phyloP scores from a whole-genome alignment of 2,797 vertebrate species.

The Alosa sapidissima region DNA sequence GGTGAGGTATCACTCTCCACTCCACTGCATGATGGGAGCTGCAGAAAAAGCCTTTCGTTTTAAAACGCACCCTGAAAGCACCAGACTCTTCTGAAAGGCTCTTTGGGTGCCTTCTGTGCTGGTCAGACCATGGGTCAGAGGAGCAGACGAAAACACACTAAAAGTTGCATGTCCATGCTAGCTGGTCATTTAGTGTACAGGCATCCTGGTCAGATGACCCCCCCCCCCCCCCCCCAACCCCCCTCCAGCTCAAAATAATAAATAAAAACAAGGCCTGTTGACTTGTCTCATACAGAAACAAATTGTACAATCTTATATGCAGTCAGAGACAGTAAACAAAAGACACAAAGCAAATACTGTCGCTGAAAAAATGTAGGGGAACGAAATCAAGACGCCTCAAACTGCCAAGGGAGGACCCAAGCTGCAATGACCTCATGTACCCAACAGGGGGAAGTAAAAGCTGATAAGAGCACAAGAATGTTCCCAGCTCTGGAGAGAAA shows the following conservation, averaged over 20 bases:
- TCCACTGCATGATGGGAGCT: constrained; percentile 31
- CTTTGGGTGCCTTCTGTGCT: not conserved
- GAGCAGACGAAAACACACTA: not conserved
- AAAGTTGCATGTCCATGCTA: not conserved
- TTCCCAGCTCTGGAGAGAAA: not conserved
- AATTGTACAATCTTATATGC: too few relatives aligned
- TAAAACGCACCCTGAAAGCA: not conserved
- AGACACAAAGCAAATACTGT: not conserved
- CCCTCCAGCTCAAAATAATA: too few relatives aligned
- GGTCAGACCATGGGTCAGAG: not conserved
- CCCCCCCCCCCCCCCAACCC: too few relatives aligned
- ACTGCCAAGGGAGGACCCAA: constrained; percentile 19
- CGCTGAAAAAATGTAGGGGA: not conserved
- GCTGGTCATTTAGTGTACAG: not conserved
- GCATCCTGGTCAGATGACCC: not conserved
- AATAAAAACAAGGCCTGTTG: not conserved
- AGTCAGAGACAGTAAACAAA: not conserved
- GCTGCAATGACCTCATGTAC: constrained; percentile 64
- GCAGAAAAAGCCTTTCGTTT: constrained; percentile 35
- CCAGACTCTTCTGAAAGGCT: not conserved
- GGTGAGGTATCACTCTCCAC: constrained; percentile 16
- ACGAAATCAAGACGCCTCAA: not conserved
- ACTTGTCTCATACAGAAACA: too few relatives aligned
- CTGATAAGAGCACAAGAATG: constrained; percentile 49
- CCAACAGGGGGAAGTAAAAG: constrained; percentile 74